phyloP scores from a whole-genome alignment of 2,797 vertebrate species.

The Sandelia bainsii region DNA sequence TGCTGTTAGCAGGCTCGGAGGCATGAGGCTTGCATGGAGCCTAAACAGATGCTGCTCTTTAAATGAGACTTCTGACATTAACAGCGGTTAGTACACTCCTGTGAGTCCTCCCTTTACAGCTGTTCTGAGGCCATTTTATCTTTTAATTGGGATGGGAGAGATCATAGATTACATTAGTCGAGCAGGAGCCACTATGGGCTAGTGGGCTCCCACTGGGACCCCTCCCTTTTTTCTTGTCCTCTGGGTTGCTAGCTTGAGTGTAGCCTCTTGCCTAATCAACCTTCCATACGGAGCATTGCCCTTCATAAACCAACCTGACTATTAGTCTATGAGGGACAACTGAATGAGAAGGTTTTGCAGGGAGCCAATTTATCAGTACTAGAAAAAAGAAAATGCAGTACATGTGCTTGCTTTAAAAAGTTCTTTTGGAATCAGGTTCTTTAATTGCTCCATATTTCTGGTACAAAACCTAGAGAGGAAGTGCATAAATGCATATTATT shows the following conservation, averaged over 20 bases:
- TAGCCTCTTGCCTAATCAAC: constrained; percentile 64
- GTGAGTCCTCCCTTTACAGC: constrained; percentile 85
- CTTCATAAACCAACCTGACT: constrained; percentile 35
- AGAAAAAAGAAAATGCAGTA: not conserved
- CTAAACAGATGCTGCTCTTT: constrained; percentile 87
- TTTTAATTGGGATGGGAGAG: constrained; percentile 84
- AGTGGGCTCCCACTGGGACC: constrained; percentile 51
- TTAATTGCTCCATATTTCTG: constrained; percentile 13
- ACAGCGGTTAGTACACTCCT: constrained; percentile 82
- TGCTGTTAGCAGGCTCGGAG: constrained; percentile 65
- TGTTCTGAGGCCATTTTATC: constrained; percentile 82
- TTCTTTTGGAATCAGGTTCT: constrained; percentile 11
- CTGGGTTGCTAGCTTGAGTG: constrained; percentile 51
- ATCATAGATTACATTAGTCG: constrained; percentile 86
- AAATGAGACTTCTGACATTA: constrained; percentile 86
- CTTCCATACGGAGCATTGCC: constrained; percentile 48
- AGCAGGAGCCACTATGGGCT: constrained; percentile 72
- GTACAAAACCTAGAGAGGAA: constrained; percentile 42
- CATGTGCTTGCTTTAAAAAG: constrained; percentile 28
- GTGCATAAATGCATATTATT: constrained; percentile 50
- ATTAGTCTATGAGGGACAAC: constrained; percentile 29
- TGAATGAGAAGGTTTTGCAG: constrained; percentile 5
- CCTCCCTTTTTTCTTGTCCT: constrained; percentile 54
- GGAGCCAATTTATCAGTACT: constrained; percentile 17
- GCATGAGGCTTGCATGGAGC: constrained; percentile 60